Evolutionary conservation across 2,888 invertebrate species (phyloP).

Genomic region (Lycia hirtaria): DNA sequence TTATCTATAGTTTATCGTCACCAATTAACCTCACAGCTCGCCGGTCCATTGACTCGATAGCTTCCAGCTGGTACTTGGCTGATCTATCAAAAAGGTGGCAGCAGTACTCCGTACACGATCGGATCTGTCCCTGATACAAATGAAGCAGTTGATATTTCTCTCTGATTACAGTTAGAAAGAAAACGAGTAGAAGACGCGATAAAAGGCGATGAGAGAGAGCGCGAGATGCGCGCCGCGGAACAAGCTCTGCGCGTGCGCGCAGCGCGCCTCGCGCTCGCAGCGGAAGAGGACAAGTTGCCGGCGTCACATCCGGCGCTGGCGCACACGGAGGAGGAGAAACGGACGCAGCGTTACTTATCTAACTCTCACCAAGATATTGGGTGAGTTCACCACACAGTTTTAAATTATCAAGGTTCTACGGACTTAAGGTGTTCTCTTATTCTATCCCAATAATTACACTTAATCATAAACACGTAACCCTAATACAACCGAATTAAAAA

Average conservation of each 20-base stretch:
- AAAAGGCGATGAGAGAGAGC: slow-evolving; percentile 54
- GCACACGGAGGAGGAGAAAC: slow-evolving; percentile 57
- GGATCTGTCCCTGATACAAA: too few relatives aligned
- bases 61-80: too few relatives aligned
- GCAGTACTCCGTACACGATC: too few relatives aligned
- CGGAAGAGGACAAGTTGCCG: slow-evolving; percentile 63
- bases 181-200: slow-evolving; percentile 66
- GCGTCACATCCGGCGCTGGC: slow-evolving; percentile 59
- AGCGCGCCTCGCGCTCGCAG: slow-evolving; percentile 63
- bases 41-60: too few relatives aligned
- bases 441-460: too few relatives aligned
- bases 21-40: too few relatives aligned
- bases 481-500: too few relatives aligned
- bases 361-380: slow-evolving; percentile 4
- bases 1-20: too few relatives aligned
- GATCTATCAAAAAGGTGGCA: too few relatives aligned
- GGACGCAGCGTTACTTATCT: slow-evolving; percentile 57
- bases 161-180: slow-evolving; percentile 64
- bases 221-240: slow-evolving; percentile 56
- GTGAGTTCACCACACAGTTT: not conserved
- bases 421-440: too few relatives aligned
- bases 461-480: too few relatives aligned
- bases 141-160: too few relatives aligned
- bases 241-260: slow-evolving; percentile 62
- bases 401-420: not conserved